A percentile compares a stretch with the other conserved stretches of the same genome.
phyloP scores from a whole-genome alignment of 2,113 vertebrate genomes.

The Ptilonorhynchus violaceus region DNA sequence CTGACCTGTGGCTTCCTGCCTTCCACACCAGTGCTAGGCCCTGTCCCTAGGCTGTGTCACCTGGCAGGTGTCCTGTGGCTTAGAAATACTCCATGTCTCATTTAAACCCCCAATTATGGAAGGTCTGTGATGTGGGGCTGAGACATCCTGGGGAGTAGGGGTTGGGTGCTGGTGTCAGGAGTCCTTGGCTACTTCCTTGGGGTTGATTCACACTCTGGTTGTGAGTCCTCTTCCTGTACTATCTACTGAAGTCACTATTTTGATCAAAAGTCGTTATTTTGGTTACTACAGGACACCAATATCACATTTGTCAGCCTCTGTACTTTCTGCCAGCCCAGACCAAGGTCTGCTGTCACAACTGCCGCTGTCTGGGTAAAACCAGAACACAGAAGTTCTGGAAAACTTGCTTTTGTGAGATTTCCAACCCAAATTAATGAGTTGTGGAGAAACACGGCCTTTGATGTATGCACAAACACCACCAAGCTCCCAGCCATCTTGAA shows the following conservation, averaged over 20 bases:
- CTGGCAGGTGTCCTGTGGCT: background rate
- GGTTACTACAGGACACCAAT: background rate
- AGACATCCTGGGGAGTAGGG: background rate
- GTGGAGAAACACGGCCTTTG: conserved; percentile 18
- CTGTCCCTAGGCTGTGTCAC: background rate
- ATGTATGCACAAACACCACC: background rate
- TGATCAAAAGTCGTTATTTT: background rate
- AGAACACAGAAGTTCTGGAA: conserved; percentile 23
- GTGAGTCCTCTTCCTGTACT: background rate
- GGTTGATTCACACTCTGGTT: background rate
- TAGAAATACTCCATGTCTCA: background rate
- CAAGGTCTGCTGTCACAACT: background rate
- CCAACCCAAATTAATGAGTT: conserved; percentile 39
- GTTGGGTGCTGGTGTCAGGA: background rate
- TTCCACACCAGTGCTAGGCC: background rate
- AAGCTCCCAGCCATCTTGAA: conserved; percentile 6
- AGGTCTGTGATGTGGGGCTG: background rate
- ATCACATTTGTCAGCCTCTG: background rate
- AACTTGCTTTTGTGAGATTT: conserved; percentile 29
- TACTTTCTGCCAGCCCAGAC: background rate
- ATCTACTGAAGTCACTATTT: background rate
- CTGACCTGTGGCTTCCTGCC: background rate
- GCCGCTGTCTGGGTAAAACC: background rate
- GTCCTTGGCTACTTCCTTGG: background rate
- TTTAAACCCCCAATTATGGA: background rate